Base-by-base conservation (phyloP, 1,140 invertebrate genomes). In the Solen grandis region DNA sequence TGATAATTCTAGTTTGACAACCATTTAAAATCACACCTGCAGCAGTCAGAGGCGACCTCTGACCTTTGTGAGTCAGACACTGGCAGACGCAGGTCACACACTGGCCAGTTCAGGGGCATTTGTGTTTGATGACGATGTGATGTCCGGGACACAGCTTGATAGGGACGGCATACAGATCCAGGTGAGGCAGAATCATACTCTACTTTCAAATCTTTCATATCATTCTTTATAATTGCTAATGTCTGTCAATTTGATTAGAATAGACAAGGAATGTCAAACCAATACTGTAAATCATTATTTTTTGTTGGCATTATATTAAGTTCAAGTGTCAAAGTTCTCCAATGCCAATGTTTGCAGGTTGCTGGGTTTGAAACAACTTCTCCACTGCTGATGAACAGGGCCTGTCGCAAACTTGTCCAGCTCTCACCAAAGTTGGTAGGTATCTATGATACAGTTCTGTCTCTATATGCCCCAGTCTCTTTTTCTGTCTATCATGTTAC, bases 341-440 rank as follows among this genome's bases (percentile, higher is more conserved):
- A 52, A 22, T 19, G 19, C 25, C 16, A 29, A 19, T 70, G 22
- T 80, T 86, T 70, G 87, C 92, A 93, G 95, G 94, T 88, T 29
- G 89, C 90, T 77, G 89, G 90, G 16, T 96, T 96, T 89, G 94
- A 96, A 35, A 93, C 95, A 57, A 90, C 96, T 1, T 93, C 95
- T 81, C 94, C 96, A 1, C 93, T 95, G n/a, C 95, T 95, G 81
- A 95, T 96, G 22, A 95, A 94, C 90, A 93, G 94, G 81, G 94
- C 94, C n/a, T 94, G 94, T 69, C 94, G 94, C 33, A 95, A 95
- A 89, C 89, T 96, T n/a, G 93, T 96, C 80, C 93, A 94, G 14
- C 89, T 96, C 16, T 94, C 95, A 70, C 95, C 95, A 1, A 93
- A 93, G 36, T 94, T 94, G 89, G 92, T 92, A 84, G 80, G 59